Conservation (phyloP, 2,797 vertebrate species). For the Neosilurus mollespiculum region DNA sequence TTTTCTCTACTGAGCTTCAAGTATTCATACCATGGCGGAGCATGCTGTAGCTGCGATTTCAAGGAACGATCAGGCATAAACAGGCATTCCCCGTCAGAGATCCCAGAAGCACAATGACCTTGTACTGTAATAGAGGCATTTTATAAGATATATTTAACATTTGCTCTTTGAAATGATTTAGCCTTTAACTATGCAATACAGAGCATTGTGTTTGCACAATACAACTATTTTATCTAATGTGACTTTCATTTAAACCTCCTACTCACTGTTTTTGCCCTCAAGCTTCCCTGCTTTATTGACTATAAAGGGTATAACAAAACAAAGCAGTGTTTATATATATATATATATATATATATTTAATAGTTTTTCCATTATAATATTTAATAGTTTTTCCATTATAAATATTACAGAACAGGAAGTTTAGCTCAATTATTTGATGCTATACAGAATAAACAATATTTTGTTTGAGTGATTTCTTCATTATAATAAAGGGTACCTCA, state of each 20-base stretch:
- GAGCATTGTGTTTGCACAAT: neutral
- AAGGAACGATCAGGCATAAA: conserved; percentile 35
- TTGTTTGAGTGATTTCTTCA: neutral
- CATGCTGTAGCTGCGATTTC: conserved; percentile 36
- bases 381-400: neutral
- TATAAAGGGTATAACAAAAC: neutral
- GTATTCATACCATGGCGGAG: conserved; percentile 8
- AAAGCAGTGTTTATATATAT: neutral
- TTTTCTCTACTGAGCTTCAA: conserved; percentile 26
- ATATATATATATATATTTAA: no score
- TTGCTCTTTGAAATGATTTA: neutral
- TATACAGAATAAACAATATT: neutral
- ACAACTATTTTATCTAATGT: neutral
- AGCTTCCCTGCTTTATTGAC: neutral
- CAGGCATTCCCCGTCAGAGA: neutral
- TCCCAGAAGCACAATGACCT: neutral
- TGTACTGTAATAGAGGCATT: neutral
- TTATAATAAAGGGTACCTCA: neutral
- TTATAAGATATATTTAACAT: conserved; percentile 1
- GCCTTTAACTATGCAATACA: neutral
- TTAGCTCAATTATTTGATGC: neutral
- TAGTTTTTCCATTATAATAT: neutral
- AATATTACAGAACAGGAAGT: neutral
- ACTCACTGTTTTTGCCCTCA: neutral
- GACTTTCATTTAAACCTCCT: neutral